Evolutionary conservation across 1,140 invertebrate species (phyloP), one percentile per base, ranked within the genome.

Genomic region (Achroia grisella): DNA sequence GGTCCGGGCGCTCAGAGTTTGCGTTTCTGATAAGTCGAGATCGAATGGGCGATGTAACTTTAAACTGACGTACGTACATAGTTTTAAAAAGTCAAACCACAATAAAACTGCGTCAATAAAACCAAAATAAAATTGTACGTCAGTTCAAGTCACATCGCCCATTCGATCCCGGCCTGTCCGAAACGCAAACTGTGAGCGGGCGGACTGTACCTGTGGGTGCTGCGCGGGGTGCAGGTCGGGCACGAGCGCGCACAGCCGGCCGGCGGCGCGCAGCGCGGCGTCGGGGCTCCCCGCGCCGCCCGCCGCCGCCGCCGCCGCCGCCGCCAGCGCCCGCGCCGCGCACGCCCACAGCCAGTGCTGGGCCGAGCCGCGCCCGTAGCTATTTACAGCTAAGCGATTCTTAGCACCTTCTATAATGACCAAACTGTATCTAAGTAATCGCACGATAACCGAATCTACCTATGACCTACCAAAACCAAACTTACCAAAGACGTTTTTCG

Each of bases 271-370:
- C 33, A 70, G 47, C 37, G 73, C 73, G 13, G 53, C 50, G 44
- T 71, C 67, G 12, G 14, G 8, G 56, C 4, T 34, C 62, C 60
- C 45, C 48, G 8, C 17, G 53, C 40, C 14, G 52, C 10, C 36
- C 34, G n/a, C 23, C 48, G 34, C 33, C 17, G 41, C 46, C 43
- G 61, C 48, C 66, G 62, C 45, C 48, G 9, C 15, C 53, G 42
- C 13, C 49, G 13, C 9, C 14, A 10, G 40, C 34, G n/a, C 23
- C 48, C 37, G 35, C 17, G 41, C 46, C 43, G 61, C 48, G 12
- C 55, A 63, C 37, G 53, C 11, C 11, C 56, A 62, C 42, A 65
- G 44, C 77, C 77, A 81, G 54, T 74, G 72, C 47, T 71, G 65
- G 41, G 70, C 75, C 10, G 28, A 32, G 10, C 54, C 68, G 23